These are phyloP conservation scores for Eulemur macaco DNA, from an alignment of 2,113 vertebrate genomes.

Conservation along the genomic window DNA sequence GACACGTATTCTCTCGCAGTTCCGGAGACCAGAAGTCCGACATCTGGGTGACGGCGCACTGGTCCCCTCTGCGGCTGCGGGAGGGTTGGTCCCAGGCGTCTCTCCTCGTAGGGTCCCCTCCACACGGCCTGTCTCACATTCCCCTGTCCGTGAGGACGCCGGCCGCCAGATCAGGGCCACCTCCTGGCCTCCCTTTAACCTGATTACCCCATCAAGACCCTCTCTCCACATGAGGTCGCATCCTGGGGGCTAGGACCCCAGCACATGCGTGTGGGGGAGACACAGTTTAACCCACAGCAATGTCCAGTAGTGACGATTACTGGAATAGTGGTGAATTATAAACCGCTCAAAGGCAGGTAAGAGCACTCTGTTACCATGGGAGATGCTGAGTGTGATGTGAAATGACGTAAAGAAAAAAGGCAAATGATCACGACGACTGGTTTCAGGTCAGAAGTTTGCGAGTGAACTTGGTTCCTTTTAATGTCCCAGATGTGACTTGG, in stretches of 20 bases:
- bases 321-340: no score
- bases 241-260: no score
- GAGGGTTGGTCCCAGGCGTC: fast-evolving
- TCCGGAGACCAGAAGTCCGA: not conserved
- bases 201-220: not conserved
- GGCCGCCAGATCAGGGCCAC: not conserved
- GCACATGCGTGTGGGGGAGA: no score
- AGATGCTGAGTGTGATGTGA: no score
- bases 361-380: not conserved
- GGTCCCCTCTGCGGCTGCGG: not conserved
- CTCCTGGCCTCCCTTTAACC: no score
- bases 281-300: not conserved
- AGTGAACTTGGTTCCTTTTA: not conserved
- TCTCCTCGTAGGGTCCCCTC: fast-evolving
- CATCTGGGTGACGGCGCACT: fast-evolving
- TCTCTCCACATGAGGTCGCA: not conserved
- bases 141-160: not conserved
- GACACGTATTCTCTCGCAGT: fast-evolving
- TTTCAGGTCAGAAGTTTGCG: not conserved
- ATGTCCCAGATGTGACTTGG: fast-evolving
- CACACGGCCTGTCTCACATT: not conserved
- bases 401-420: not conserved
- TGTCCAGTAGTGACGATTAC: not conserved
- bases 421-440: fast-evolving
- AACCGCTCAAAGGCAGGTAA: no score